A percentile compares a stretch with the other conserved stretches of the same genome.
Evolutionary conservation across 2,797 vertebrate species (phyloP).

Genomic region (Atherinosoma microstoma): DNA sequence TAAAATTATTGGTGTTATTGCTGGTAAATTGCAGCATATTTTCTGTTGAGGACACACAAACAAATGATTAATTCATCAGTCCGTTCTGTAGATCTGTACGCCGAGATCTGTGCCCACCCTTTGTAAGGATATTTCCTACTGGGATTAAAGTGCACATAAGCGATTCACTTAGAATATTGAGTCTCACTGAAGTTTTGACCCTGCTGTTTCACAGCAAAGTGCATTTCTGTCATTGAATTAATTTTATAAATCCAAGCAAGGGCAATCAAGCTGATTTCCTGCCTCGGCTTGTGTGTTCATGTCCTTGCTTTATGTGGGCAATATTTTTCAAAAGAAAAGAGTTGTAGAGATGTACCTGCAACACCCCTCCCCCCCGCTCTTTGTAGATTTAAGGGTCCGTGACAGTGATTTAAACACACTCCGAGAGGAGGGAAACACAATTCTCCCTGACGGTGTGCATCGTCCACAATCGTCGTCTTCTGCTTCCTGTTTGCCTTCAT

Average conservation of each 20-base stretch:
- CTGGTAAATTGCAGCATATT: conserved; percentile 32
- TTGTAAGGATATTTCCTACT: conserved; percentile 33
- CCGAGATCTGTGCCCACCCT: conserved; percentile 14
- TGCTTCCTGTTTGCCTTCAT: conserved; percentile 42
- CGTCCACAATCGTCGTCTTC: conserved; percentile 43
- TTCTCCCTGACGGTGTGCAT: conserved; percentile 62
- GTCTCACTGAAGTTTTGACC: conserved; percentile 16
- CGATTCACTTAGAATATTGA: conserved; percentile 20
- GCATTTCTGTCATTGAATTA: conserved; percentile 9
- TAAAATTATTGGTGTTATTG: conserved; percentile 51
- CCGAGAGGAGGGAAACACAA: conserved; percentile 52
- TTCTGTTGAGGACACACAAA: conserved; percentile 36
- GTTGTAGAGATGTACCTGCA: conserved; percentile 50
- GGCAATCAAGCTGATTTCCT: conserved; percentile 40
- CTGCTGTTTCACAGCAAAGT: conserved; percentile 5
- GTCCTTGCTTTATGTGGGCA: not conserved
- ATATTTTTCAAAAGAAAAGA: conserved; percentile 32
- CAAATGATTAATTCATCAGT: conserved; percentile 61
- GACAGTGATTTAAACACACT: conserved; percentile 73
- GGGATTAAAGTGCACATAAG: conserved; percentile 22
- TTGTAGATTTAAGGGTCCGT: conserved; percentile 35
- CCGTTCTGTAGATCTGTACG: conserved; percentile 32
- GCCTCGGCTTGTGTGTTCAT: conserved; percentile 15
- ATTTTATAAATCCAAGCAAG: conserved; percentile 30
- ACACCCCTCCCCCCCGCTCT: conserved; percentile 8